Percentiles rank a stretch among this genome's conserved stretches.
phyloP scores from a whole-genome alignment of 2,113 vertebrate species.

The Notothenia rossii region DNA sequence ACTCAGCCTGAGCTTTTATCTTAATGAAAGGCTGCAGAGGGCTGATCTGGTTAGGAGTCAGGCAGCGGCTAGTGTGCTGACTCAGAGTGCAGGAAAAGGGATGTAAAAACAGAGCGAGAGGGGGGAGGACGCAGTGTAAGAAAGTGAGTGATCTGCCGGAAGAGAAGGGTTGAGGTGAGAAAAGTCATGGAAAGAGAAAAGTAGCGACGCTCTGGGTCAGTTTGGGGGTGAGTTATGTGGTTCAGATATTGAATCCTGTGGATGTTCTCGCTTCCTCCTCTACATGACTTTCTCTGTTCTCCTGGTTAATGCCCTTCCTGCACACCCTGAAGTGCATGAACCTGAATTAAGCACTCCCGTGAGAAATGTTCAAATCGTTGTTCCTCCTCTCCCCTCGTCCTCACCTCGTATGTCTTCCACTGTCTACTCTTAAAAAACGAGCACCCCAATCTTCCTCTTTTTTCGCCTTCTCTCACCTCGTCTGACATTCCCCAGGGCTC shows the following conservation, averaged over 20 bases:
- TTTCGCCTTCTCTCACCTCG: slow-evolving; percentile 41
- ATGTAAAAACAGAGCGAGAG: slow-evolving; percentile 46
- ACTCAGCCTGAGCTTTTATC: slow-evolving; percentile 77
- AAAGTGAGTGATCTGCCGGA: slow-evolving; percentile 48
- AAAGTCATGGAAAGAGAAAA: slow-evolving; percentile 45
- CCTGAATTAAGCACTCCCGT: slow-evolving; percentile 51
- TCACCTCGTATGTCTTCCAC: slow-evolving; percentile 50
- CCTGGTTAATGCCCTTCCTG: slow-evolving; percentile 56
- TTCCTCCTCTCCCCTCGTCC: slow-evolving; percentile 17
- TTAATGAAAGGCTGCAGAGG: slow-evolving; percentile 77
- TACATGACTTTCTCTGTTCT: slow-evolving; percentile 54
- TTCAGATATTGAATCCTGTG: slow-evolving; percentile 39
- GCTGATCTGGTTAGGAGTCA: slow-evolving; percentile 76
- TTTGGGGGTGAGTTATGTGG: slow-evolving; percentile 41
- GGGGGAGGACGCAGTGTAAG: slow-evolving; percentile 33
- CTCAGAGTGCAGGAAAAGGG: slow-evolving; percentile 68
- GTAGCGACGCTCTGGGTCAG: slow-evolving; percentile 21
- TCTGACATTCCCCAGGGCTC: slow-evolving; percentile 62
- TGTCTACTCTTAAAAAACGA: slow-evolving; percentile 34
- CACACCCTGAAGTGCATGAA: slow-evolving; percentile 46
- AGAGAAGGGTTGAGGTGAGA: slow-evolving; percentile 51
- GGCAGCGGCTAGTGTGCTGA: slow-evolving; percentile 67
- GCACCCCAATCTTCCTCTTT: slow-evolving; percentile 37
- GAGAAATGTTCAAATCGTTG: slow-evolving; percentile 36
- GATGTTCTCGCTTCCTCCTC: slow-evolving; percentile 52